Conservation (phyloP, 2,113 vertebrate genomes). For the Triplophysa siluroides region DNA sequence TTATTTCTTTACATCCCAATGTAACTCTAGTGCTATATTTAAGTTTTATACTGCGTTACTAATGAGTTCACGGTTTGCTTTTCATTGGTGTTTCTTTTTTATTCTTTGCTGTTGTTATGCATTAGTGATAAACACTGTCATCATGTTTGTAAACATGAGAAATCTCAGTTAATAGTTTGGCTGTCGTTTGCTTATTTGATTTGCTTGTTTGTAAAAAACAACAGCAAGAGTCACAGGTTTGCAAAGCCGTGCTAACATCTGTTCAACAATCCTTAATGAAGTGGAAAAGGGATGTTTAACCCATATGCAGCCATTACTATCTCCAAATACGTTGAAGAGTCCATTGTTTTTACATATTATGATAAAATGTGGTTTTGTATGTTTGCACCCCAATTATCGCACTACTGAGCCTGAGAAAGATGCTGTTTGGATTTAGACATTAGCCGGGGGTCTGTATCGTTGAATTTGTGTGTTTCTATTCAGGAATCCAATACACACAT, state of each 20-base stretch:
- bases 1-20: conserved; percentile 23
- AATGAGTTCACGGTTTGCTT: conserved; percentile 29
- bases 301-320: not conserved
- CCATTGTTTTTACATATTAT: not conserved
- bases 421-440: conserved; percentile 18
- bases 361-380: not conserved
- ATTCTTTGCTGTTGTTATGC: conserved; percentile 19
- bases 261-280: conserved; percentile 22
- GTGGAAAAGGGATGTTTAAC: conserved; percentile 21
- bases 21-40: conserved; percentile 49
- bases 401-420: conserved; percentile 35
- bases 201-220: not conserved
- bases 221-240: not conserved
- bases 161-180: conserved; percentile 22
- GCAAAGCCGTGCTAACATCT: conserved; percentile 3
- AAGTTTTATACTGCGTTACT: conserved; percentile 41
- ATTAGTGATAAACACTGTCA: conserved; percentile 49
- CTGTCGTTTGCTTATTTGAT: conserved; percentile 8
- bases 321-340: not conserved
- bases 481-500: conserved; percentile 39
- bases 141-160: conserved; percentile 49
- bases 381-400: not conserved
- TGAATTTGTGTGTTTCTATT: conserved; percentile 20
- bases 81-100: conserved; percentile 13
- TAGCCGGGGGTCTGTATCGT: not conserved